These are phyloP conservation scores for Chloroceryle inda DNA, from an alignment of 2,797 vertebrate genomes.

Conservation along the genomic window DNA sequence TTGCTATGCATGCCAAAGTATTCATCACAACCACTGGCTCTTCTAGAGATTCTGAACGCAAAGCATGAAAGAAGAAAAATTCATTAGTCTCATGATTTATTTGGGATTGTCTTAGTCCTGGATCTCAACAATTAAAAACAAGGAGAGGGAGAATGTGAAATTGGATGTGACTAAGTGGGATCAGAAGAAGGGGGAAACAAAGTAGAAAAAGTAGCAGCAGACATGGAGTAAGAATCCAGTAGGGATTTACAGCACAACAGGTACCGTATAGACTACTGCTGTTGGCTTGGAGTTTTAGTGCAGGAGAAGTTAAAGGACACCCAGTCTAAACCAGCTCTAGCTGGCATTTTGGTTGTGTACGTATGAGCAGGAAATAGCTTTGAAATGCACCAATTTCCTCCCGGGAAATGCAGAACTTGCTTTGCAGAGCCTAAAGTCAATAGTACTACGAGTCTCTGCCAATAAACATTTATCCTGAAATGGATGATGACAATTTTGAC, in stretches of 20 bases:
- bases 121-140: background rate
- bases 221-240: background rate
- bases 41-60: background rate
- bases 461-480: background rate
- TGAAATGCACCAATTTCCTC: constrained; percentile 40
- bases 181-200: background rate
- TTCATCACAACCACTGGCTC: background rate
- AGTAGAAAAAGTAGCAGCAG: background rate
- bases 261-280: background rate
- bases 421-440: background rate
- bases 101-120: background rate
- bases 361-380: constrained; percentile 18
- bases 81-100: background rate
- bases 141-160: background rate
- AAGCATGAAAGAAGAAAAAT: background rate
- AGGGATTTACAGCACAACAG: background rate
- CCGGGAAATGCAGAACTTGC: background rate
- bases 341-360: background rate
- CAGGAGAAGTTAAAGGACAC: background rate
- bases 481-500: background rate
- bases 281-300: background rate
- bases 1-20: background rate
- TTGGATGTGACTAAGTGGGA: background rate
- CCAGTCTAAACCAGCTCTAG: background rate
- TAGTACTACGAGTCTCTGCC: background rate